Percentiles rank a stretch among this genome's conserved stretches.
Evolutionary conservation across 2,888 invertebrate genomes (phyloP).

Genomic region (Protodeltote pygarga): DNA sequence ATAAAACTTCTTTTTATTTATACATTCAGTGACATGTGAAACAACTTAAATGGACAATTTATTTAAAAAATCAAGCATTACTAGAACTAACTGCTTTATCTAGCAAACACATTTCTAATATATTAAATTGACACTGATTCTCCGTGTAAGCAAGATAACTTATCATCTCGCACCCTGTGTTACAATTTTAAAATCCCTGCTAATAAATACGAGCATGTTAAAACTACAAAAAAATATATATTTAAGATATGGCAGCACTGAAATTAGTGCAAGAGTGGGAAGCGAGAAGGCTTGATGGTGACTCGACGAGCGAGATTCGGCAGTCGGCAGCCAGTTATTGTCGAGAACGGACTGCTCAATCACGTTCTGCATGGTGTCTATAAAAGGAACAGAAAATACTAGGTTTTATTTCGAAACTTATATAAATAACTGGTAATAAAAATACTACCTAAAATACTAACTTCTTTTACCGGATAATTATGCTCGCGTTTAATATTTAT

Average conservation of each 20-base stretch:
- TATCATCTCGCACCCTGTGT: constrained; percentile 73
- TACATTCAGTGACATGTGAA: constrained; percentile 5
- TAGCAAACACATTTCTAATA: constrained; percentile 27
- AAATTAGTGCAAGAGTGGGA: constrained; percentile 60
- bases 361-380: constrained; percentile 84
- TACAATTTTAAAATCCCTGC: constrained; percentile 50
- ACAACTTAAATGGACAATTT: not conserved
- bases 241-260: constrained; percentile 65
- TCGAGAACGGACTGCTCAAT: constrained; percentile 84
- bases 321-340: constrained; percentile 84
- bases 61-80: constrained; percentile 24
- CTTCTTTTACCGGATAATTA: too few species aligned
- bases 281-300: constrained; percentile 62
- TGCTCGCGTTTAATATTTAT: too few species aligned
- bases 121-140: constrained; percentile 56
- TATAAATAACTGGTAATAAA: too few species aligned
- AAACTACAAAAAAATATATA: constrained; percentile 55
- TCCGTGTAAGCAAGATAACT: constrained; percentile 53
- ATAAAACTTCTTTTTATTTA: not conserved
- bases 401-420: too few species aligned
- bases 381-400: too few species aligned
- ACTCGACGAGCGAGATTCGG: constrained; percentile 72
- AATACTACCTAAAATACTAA: too few species aligned
- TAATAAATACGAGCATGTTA: constrained; percentile 50
- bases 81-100: constrained; percentile 15